Evolutionary conservation across 1,140 invertebrate species (phyloP), one percentile per base, ranked within the genome.

Genomic region (Popillia japonica): DNA sequence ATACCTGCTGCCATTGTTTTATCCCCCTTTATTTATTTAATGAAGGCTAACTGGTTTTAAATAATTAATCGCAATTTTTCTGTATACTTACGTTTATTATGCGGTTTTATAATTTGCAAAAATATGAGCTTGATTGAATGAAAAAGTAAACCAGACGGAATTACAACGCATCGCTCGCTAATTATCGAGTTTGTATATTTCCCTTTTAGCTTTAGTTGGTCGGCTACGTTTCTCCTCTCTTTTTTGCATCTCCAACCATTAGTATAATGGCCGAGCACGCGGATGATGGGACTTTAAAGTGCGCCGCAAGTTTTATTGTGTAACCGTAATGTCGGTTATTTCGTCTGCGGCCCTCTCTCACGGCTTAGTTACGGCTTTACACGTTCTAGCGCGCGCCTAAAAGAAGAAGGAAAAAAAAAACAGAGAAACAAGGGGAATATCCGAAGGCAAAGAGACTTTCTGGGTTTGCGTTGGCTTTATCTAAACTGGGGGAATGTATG

Each of bases 271-370:
- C 17, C 44, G 27, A 3, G 10, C 3, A 48, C 10, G 44, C n/a
- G 48, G 14, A 55, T 34, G 27, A 34, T 34, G 27, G 48, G 48
- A 55, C 48, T 55, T 55, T 55, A 55, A 55, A 55, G 48, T 55
- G 48, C 48, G 48, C 48, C 48, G 48, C 48, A 55, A 55, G 48
- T 55, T 55, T 55, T 55, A 55, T 55, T 55, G 48, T 55, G 48
- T 55, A 55, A 55, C 48, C 48, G 48, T 55, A 55, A 55, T 55
- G 48, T 55, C 48, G 48, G 48, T 55, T 55, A 55, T 55, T 55
- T 55, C 48, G 48, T 55, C 48, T 55, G 48, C 48, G 48, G 17
- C 48, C 48, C 17, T 2, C 27, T 34, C 27, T 34, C 27, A 4
- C 48, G 11, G 48, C 48, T 55, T 55, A 55, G 14, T n/a, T 55